Evolutionary conservation across 1,140 invertebrate species (phyloP), one percentile per base, ranked within the genome.

Genomic region (Trichogramma pretiosum): DNA sequence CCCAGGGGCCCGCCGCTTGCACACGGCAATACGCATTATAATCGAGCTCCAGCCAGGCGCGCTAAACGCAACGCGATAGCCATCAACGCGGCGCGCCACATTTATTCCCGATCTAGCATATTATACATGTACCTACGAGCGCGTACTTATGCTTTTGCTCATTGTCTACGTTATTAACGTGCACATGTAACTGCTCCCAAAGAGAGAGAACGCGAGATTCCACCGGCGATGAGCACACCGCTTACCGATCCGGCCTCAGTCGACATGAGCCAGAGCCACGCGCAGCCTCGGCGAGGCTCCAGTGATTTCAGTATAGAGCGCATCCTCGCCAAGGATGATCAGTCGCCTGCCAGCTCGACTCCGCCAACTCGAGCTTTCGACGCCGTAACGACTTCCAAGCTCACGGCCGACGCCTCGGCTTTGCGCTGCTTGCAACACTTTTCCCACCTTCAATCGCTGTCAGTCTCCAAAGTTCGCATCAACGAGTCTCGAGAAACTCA

Each of bases 301-400:
- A 70, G 59, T 33, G 65, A 70, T 37, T 70, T 70, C 43, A 68
- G 66, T 47, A 70, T 68, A 36, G 62, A 62, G 26, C 53, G 59
- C 9, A 68, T 70, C n/a, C 58, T 70, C 1, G 43, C 60, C 7
- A 36, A 58, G 7, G 59, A 62, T 32, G n/a, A 2, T 34, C 32
- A 5, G 5, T 17, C n/a, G 32, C n/a, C 22, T 5, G 13, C 5
- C 9, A 17, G 30, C 13, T 43, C 22, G 3, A 24, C 18, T 50
- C 41, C 36, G 16, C n/a, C 35, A 13, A 11, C 24, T 5, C 24
- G 24, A 11, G 24, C 24, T 28, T 28, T 5, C 24, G 24, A 7
- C 24, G 24, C 24, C n/a, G n/a, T n/a, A n/a, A n/a, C n/a, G n/a
- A n/a, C n/a, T n/a, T n/a, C n/a, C n/a, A n/a, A n/a, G n/a, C n/a